These are phyloP conservation scores for Sylvia atricapilla DNA, from an alignment of 2,113 vertebrate genomes.

Conservation along the genomic window DNA sequence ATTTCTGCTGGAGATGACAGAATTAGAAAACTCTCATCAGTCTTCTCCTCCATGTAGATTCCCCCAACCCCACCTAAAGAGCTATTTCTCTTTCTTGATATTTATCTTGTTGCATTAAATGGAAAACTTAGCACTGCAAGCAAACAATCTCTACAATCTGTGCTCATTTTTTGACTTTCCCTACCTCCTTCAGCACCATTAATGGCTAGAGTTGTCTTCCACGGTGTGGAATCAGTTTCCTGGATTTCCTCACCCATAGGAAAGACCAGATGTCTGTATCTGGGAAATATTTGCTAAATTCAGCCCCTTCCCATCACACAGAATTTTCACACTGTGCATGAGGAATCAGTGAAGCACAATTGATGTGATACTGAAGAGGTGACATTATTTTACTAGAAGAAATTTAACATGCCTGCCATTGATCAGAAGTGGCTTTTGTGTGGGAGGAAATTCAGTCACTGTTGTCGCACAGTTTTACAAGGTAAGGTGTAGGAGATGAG, in stretches of 20 bases:
- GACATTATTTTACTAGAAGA: neutral
- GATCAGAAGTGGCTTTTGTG: neutral
- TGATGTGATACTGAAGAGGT: neutral
- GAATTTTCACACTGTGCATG: neutral
- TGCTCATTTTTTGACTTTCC: neutral
- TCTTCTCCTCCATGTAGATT: neutral
- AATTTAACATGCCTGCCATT: neutral
- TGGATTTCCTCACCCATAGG: neutral
- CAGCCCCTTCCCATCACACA: neutral
- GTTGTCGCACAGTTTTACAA: neutral
- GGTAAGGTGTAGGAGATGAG: neutral
- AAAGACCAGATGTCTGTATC: neutral
- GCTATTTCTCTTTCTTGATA: neutral
- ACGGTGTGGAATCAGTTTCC: neutral
- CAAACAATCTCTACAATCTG: neutral
- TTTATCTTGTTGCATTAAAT: neutral
- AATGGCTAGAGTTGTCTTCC: neutral
- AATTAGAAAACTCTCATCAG: neutral
- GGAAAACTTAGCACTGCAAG: neutral
- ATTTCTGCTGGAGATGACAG: neutral
- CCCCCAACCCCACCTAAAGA: rapidly evolving
- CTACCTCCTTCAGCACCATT: neutral
- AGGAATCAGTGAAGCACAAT: neutral
- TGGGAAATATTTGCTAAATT: neutral
- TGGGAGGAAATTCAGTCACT: neutral